Conservation (phyloP, 2,888 invertebrate genomes). For the Caenorhabditis sp. region DNA sequence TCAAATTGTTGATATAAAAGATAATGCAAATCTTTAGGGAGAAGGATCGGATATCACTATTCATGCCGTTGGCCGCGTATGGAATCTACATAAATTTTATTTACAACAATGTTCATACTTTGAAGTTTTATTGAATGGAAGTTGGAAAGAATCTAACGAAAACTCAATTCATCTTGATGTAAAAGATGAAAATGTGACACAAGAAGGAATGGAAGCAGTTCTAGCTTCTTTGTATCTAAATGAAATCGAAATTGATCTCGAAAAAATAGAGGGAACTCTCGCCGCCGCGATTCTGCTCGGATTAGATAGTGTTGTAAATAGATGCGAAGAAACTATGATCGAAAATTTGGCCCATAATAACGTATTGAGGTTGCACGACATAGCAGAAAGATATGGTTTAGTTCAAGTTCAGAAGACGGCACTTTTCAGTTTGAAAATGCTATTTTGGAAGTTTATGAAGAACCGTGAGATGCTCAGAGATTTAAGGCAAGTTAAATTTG, state of each 20-base stretch:
- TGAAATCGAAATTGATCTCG: slow-evolving; percentile 59
- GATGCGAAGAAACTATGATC: slow-evolving; percentile 54
- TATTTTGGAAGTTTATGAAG: slow-evolving; percentile 53
- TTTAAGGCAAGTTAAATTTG: too few species aligned
- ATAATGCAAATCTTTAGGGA: too few species aligned
- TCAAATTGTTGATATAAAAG: not conserved
- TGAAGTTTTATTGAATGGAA: slow-evolving; percentile 44
- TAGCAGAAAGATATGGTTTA: slow-evolving; percentile 50
- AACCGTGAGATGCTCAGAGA: slow-evolving; percentile 33
- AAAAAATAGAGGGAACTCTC: slow-evolving; percentile 52
- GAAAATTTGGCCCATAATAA: slow-evolving; percentile 39
- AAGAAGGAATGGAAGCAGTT: slow-evolving; percentile 57
- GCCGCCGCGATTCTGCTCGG: slow-evolving; percentile 58
- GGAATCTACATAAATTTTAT: slow-evolving; percentile 83
- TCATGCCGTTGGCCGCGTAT: slow-evolving; percentile 79
- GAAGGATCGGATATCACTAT: slow-evolving; percentile 82
- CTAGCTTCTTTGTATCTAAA: slow-evolving; percentile 62
- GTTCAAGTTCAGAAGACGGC: slow-evolving; percentile 12
- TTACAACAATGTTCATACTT: slow-evolving; percentile 77
- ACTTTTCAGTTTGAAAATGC: not conserved
- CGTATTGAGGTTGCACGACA: slow-evolving; percentile 41
- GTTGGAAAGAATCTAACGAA: slow-evolving; percentile 56
- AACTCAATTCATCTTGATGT: slow-evolving; percentile 42
- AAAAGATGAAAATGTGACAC: slow-evolving; percentile 53
- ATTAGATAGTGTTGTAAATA: slow-evolving; percentile 49